Percentiles rank a stretch among this genome's conserved stretches.
These are phyloP conservation scores for Plagiodera versicolora DNA, from an alignment of 2,888 invertebrate genomes.

Conservation along the genomic window DNA sequence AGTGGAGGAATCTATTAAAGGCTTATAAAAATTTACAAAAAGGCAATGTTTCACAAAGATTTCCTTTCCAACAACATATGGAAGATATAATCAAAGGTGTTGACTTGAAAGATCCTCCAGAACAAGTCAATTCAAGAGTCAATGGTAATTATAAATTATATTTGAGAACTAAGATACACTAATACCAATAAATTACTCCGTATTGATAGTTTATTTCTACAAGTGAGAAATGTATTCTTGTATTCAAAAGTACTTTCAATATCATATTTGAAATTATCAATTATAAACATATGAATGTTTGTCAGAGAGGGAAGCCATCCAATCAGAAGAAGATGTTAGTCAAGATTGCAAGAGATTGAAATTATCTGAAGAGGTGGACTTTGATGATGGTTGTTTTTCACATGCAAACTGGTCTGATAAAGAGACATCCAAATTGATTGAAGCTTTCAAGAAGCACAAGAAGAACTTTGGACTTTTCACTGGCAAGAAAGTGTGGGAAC, in stretches of 20 bases:
- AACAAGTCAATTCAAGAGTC: not conserved
- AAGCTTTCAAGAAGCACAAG: not conserved
- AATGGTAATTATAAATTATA: not conserved
- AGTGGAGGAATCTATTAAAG: not conserved
- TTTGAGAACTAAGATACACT: too few relatives aligned
- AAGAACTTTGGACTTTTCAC: not conserved
- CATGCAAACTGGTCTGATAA: not conserved
- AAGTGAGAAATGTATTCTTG: too few relatives aligned
- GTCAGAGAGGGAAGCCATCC: not conserved
- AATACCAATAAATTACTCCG: too few relatives aligned
- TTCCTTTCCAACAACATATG: not conserved
- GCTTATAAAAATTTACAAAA: not conserved
- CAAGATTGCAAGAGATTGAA: not conserved
- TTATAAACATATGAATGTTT: not conserved
- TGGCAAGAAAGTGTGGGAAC: not conserved
- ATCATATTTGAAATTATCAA: too few relatives aligned
- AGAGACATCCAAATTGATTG: not conserved
- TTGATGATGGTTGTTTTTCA: not conserved
- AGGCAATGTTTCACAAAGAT: not conserved
- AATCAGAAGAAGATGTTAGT: not conserved
- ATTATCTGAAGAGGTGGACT: not conserved
- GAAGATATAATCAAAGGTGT: not conserved
- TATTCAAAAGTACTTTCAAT: too few relatives aligned
- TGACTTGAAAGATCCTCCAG: not conserved
- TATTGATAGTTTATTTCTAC: too few relatives aligned